phyloP scores from a whole-genome alignment of 1,140 invertebrate genomes.

The Aplysia californica region DNA sequence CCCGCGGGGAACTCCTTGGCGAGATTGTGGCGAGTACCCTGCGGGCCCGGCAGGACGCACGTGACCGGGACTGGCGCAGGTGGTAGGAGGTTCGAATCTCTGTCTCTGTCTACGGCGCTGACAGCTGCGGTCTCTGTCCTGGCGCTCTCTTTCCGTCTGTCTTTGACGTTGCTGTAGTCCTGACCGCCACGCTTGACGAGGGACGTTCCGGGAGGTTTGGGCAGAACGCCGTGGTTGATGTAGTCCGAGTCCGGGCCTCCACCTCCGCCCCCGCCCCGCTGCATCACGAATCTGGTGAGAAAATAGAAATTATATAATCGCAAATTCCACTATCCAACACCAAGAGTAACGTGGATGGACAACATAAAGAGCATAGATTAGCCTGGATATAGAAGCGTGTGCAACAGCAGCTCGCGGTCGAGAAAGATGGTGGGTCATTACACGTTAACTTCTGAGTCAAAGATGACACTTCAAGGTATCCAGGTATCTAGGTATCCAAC shows the following conservation, averaged over 20 bases:
- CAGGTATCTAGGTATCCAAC: too few species aligned
- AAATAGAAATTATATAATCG: neutral
- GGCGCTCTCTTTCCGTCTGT: neutral
- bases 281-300: conserved; percentile 30
- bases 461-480: neutral
- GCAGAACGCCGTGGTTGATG: conserved; percentile 33
- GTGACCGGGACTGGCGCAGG: neutral
- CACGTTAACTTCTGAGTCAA: neutral
- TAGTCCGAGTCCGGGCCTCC: conserved; percentile 11
- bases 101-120: neutral
- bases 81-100: neutral
- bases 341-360: neutral
- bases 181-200: neutral
- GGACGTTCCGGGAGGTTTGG: neutral
- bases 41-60: neutral
- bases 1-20: neutral
- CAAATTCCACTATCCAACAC: neutral
- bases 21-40: conserved; percentile 5
- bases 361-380: neutral
- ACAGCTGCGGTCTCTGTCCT: neutral
- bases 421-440: too few species aligned
- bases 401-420: neutral
- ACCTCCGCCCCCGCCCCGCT: conserved; percentile 12
- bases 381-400: neutral
- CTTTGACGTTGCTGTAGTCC: neutral